A percentile compares a stretch with the other conserved stretches of the same genome.
These are phyloP conservation scores for Acropternis orthonyx DNA, from an alignment of 2,797 vertebrate genomes.

Conservation along the genomic window DNA sequence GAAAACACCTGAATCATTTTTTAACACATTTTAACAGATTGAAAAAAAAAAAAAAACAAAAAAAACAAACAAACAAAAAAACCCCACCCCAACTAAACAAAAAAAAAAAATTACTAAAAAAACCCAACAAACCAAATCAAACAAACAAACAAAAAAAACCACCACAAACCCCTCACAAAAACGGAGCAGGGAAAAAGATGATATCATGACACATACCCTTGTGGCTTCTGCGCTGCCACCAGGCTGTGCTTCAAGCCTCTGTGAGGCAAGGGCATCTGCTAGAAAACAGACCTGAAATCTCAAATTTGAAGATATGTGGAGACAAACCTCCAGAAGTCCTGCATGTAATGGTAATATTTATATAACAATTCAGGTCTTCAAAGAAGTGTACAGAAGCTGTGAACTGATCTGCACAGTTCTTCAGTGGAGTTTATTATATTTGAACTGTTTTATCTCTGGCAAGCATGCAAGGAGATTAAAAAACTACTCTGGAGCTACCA, in stretches of 20 bases:
- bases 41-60: not conserved
- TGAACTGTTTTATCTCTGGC: constrained; percentile 23
- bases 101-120: not conserved
- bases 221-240: not conserved
- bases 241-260: not conserved
- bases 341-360: not conserved
- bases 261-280: not conserved
- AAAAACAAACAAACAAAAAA: no score
- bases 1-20: not conserved
- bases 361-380: not conserved
- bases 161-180: no score
- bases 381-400: not conserved
- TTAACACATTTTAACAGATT: not conserved
- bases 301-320: not conserved
- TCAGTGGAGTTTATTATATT: constrained; percentile 9
- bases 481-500: not conserved
- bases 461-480: not conserved
- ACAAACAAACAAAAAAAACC: no score
- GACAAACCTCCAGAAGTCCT: not conserved
- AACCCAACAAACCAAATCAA: no score
- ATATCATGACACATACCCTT: not conserved
- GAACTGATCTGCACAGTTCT: not conserved
- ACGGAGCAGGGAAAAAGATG: not conserved
- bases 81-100: no score
- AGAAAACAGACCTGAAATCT: not conserved